These are phyloP conservation scores for Caenorhabditis japonica DNA, from an alignment of 2,888 invertebrate species.

Conservation along the genomic window DNA sequence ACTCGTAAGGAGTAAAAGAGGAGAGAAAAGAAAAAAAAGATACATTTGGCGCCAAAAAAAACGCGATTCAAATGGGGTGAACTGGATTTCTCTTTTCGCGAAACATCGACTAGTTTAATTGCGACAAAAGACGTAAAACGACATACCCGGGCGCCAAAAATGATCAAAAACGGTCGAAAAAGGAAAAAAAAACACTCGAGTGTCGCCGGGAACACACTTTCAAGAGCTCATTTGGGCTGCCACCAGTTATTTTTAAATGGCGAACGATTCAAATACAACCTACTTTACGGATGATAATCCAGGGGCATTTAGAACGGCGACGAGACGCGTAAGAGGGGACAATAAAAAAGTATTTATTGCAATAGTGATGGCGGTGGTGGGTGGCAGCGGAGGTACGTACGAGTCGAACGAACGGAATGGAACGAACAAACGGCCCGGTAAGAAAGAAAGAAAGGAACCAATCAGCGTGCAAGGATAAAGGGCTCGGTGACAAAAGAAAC, in stretches of 20 bases:
- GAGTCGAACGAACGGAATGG: slow-evolving; percentile 14
- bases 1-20: slow-evolving; percentile 5
- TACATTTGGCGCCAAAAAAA: slow-evolving; percentile 6
- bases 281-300: slow-evolving; percentile 21
- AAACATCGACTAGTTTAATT: slow-evolving; percentile 1
- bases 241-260: background rate
- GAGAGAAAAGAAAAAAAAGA: slow-evolving; percentile 1
- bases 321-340: background rate
- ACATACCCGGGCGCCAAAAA: background rate
- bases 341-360: slow-evolving; percentile 45
- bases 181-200: slow-evolving; percentile 18
- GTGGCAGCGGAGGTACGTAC: slow-evolving; percentile 7
- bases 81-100: slow-evolving; percentile 8
- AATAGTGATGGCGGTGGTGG: slow-evolving; percentile 2
- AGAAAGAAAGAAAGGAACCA: too few relatives aligned
- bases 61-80: background rate
- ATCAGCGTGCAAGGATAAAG: too few relatives aligned
- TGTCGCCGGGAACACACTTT: slow-evolving; percentile 10
- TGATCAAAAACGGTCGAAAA: slow-evolving; percentile 1
- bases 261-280: background rate
- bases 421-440: too few relatives aligned
- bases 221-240: background rate
- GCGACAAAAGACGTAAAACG: slow-evolving; percentile 41
- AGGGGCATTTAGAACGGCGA: slow-evolving; percentile 1
- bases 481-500: slow-evolving; percentile 43